Percentiles rank a stretch among this genome's conserved stretches.
phyloP scores from a whole-genome alignment of 2,888 invertebrate species.

The Anagyrus pseudococci region DNA sequence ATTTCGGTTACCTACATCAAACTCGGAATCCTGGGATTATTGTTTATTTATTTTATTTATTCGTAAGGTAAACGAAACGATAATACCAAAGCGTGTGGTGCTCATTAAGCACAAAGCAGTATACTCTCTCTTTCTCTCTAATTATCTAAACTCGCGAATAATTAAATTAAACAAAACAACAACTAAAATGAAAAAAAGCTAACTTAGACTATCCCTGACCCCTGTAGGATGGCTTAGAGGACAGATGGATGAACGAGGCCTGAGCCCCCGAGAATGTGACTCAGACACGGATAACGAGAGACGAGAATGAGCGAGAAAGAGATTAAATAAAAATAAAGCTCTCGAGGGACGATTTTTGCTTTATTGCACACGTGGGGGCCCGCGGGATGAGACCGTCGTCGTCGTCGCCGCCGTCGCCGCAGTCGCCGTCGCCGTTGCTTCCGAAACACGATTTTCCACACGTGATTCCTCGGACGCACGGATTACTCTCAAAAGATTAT shows the following conservation, averaged over 20 bases:
- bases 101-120: neutral
- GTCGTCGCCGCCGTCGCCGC: slow-evolving; percentile 11
- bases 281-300: slow-evolving; percentile 32
- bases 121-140: slow-evolving; percentile 20
- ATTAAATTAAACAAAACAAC: slow-evolving; percentile 25
- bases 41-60: slow-evolving; percentile 34
- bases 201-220: slow-evolving; percentile 51
- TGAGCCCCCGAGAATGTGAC: slow-evolving; percentile 43
- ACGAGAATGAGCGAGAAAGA: slow-evolving; percentile 12
- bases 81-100: slow-evolving; percentile 20
- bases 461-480: slow-evolving; percentile 10
- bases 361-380: slow-evolving; percentile 41
- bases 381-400: slow-evolving; percentile 29
- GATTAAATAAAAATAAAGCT: slow-evolving; percentile 2
- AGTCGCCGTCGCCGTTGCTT: slow-evolving; percentile 18
- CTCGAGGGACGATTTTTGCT: slow-evolving; percentile 31
- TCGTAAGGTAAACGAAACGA: slow-evolving; percentile 36
- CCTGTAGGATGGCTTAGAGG: slow-evolving; percentile 60
- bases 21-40: slow-evolving; percentile 26
- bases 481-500: neutral
- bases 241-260: slow-evolving; percentile 50
- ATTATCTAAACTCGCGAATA: slow-evolving; percentile 10
- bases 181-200: slow-evolving; percentile 40
- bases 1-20: slow-evolving; percentile 21
- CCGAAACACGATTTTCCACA: slow-evolving; percentile 30